Percentiles rank a stretch among this genome's conserved stretches.
phyloP scores from a whole-genome alignment of 2,113 vertebrate genomes.

The Mola mola region DNA sequence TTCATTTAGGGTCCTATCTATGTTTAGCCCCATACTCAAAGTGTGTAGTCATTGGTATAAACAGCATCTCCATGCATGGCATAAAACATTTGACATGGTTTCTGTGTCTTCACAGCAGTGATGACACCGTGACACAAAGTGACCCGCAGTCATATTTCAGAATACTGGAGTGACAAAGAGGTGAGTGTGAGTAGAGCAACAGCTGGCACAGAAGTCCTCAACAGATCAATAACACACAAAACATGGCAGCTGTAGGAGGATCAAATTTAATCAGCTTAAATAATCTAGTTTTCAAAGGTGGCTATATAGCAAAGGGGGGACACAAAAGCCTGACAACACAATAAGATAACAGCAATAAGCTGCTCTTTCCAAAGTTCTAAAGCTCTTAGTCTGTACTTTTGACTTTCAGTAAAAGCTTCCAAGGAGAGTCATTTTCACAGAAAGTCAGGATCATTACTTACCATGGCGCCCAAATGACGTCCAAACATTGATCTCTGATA shows the following conservation, averaged over 20 bases:
- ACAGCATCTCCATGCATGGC: conserved; percentile 28
- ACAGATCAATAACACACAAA: too few species aligned
- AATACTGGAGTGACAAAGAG: conserved; percentile 18
- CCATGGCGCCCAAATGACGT: too few species aligned
- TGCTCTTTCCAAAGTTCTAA: neutral
- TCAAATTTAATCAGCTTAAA: too few species aligned
- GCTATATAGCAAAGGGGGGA: neutral
- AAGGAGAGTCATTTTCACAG: neutral
- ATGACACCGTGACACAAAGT: conserved; percentile 17
- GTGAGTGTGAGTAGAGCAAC: neutral
- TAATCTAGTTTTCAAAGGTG: too few species aligned
- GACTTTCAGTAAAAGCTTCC: neutral
- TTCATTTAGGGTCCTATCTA: conserved; percentile 34
- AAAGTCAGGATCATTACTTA: neutral
- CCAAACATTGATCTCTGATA: too few species aligned
- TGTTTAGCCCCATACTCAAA: conserved; percentile 51
- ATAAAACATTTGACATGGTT: conserved; percentile 34
- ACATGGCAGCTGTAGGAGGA: too few species aligned
- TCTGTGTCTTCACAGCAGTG: neutral
- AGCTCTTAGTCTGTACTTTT: neutral
- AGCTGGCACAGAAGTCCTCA: neutral
- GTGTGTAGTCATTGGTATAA: conserved; percentile 34
- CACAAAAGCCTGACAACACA: neutral
- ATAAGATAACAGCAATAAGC: too few species aligned
- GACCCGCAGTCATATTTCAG: conserved; percentile 2